A percentile compares a stretch with the other conserved stretches of the same genome.
Conservation (phyloP, 2,797 vertebrate species). For the Coranthus polyacanthus region DNA sequence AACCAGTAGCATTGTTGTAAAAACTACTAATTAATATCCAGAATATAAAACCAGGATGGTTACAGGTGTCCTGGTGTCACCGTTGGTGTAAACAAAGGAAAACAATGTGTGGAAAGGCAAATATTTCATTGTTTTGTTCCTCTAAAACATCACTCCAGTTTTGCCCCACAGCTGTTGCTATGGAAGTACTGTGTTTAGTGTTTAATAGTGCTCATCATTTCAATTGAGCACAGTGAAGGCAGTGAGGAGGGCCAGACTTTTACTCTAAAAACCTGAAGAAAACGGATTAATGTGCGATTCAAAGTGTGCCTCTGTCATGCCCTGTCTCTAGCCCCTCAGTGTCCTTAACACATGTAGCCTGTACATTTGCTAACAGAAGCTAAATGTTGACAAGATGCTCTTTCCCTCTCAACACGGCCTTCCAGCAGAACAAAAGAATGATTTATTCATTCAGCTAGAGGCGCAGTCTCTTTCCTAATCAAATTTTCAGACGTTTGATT, state of each 20-base stretch:
- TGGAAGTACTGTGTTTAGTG: neutral
- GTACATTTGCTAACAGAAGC: slow-evolving; percentile 55
- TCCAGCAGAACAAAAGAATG: slow-evolving; percentile 74
- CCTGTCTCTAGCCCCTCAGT: slow-evolving; percentile 15
- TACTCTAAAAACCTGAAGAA: neutral
- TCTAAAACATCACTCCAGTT: neutral
- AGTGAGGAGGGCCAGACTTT: no score
- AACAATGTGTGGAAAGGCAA: slow-evolving; percentile 4
- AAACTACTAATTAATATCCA: no score
- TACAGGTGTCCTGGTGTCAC: neutral
- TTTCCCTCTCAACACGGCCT: slow-evolving; percentile 61
- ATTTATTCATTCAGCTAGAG: slow-evolving; percentile 80
- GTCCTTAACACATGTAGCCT: slow-evolving; percentile 58
- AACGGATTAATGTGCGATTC: neutral
- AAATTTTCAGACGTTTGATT: slow-evolving; percentile 83
- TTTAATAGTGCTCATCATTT: neutral
- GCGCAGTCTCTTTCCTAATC: slow-evolving; percentile 78
- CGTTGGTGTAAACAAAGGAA: slow-evolving; percentile 14
- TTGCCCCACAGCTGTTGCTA: slow-evolving; percentile 4
- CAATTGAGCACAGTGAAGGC: neutral
- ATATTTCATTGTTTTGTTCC: slow-evolving; percentile 19
- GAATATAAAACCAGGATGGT: no score
- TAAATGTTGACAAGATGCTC: slow-evolving; percentile 78
- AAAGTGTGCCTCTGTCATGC: neutral
- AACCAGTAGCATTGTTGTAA: no score